A percentile compares a stretch with the other conserved stretches of the same genome.
Evolutionary conservation across 2,888 invertebrate species (phyloP).

Genomic region (Agriopis aurantiaria): DNA sequence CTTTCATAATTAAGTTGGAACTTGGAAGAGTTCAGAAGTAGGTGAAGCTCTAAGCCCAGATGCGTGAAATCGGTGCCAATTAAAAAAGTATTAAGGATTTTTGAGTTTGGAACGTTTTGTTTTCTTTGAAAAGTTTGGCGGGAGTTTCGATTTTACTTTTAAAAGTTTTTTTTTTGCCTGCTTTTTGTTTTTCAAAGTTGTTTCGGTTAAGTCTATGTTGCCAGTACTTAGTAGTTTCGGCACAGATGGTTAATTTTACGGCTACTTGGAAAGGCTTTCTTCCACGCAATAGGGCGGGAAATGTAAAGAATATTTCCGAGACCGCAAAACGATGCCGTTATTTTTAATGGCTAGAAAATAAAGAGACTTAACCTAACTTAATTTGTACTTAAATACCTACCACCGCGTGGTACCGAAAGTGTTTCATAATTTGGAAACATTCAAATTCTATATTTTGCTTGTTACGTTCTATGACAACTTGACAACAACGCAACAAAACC

Average conservation of each 20-base stretch:
- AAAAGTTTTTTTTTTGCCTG: background rate
- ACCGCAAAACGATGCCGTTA: background rate
- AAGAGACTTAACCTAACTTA: background rate
- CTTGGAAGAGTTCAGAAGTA: slow-evolving; percentile 61
- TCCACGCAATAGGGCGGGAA: slow-evolving; percentile 16
- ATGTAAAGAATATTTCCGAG: background rate
- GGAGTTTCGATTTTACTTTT: slow-evolving; percentile 21
- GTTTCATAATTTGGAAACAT: background rate
- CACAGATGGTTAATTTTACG: slow-evolving; percentile 19
- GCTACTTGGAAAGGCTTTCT: slow-evolving; percentile 11
- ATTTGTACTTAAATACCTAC: too few relatives aligned
- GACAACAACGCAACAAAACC: too few relatives aligned
- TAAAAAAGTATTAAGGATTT: slow-evolving; percentile 65
- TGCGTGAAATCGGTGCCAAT: slow-evolving; percentile 67
- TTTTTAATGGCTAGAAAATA: background rate
- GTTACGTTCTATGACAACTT: too few relatives aligned
- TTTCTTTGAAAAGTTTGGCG: slow-evolving; percentile 27
- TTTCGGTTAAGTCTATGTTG: slow-evolving; percentile 11
- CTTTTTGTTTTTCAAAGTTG: background rate
- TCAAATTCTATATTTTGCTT: background rate
- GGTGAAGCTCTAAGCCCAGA: slow-evolving; percentile 59
- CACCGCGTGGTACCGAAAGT: too few relatives aligned
- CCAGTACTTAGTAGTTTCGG: slow-evolving; percentile 15
- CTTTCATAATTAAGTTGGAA: slow-evolving; percentile 67
- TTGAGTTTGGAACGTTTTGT: slow-evolving; percentile 56